Base-by-base conservation (phyloP, 2,113 vertebrate genomes). In the Actenoides hombroni region DNA sequence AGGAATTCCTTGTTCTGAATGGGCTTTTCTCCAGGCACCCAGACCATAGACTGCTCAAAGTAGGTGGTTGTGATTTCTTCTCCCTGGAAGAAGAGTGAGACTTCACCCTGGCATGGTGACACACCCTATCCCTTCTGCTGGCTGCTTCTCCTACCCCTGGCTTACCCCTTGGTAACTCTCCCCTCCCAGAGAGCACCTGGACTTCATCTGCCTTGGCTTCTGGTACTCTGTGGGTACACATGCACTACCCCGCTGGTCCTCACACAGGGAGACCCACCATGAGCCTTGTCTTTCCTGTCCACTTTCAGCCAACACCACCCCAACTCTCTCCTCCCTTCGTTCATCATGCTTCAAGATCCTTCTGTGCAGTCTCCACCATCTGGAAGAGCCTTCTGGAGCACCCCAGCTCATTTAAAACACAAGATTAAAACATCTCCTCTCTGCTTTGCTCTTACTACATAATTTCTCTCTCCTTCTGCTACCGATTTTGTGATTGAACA, bases 1-100 rank as follows among this genome's bases (percentile, higher is more conserved):
- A 98, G 97, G 88, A 98, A 98, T 35, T 98, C 98, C 88, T 97
- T 97, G 83, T 98, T 98, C 97, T 98, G 98, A 94, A 98, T 98
- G 40, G 98, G 98, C 56, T 98, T 98, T 94, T 98, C 97, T 46
- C 96, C 98, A 14, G 98, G 98, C 54, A 98, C 95, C 98, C 98
- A 98, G 91, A 98, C 97, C 91, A 98, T 82, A 3, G 98, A 98
- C 70, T 98, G 97, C 78, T 98, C 98, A 39, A 98, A 98, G 95
- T 98, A 98, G 63, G 98, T 98, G 84, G 97, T 96, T 3, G 97
- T 97, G 69, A 98, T 98, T 94, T 98, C 98, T 95, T 98, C 97
- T 35, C 97, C 98, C 98, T 98, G 92, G 76, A 95, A 95, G 89
- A 89, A 93, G 51, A 96, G 85, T 2, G 6, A 89, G n/a, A 33